These are phyloP conservation scores for Plutella xylostella DNA, from an alignment of 2,888 invertebrate genomes.

Conservation along the genomic window DNA sequence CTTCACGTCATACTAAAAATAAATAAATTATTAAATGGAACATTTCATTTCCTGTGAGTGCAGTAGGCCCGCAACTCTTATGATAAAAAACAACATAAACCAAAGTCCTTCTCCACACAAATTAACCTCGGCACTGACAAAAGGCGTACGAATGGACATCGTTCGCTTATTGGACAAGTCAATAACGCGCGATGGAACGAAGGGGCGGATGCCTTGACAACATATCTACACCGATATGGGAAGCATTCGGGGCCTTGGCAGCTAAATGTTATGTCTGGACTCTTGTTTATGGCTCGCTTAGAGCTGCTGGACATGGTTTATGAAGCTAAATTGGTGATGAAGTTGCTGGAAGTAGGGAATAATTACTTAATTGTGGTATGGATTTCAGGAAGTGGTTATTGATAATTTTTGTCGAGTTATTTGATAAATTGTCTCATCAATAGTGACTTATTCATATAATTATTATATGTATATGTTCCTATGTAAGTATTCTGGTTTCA, in stretches of 20 bases:
- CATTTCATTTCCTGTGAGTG: too few relatives aligned
- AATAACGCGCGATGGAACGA: conserved; percentile 47
- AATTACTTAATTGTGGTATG: too few relatives aligned
- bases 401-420: too few relatives aligned
- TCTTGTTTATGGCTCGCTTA: not conserved
- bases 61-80: too few relatives aligned
- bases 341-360: not conserved
- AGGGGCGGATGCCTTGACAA: conserved; percentile 36
- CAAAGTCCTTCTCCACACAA: conserved; percentile 24
- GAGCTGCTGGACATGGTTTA: not conserved
- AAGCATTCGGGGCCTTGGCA: not conserved
- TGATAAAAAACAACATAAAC: too few relatives aligned
- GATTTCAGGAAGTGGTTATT: too few relatives aligned
- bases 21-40: too few relatives aligned
- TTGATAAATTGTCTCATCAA: too few relatives aligned
- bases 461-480: too few relatives aligned
- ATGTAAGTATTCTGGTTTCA: too few relatives aligned
- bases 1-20: too few relatives aligned
- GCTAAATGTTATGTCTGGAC: conserved; percentile 1
- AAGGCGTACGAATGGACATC: conserved; percentile 46
- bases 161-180: conserved; percentile 65
- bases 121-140: conserved; percentile 28
- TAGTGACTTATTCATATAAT: too few relatives aligned
- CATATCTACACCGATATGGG: conserved; percentile 5
- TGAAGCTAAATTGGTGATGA: not conserved